phyloP scores from a whole-genome alignment of 2,113 vertebrate species.

The Irena cyanogastra region DNA sequence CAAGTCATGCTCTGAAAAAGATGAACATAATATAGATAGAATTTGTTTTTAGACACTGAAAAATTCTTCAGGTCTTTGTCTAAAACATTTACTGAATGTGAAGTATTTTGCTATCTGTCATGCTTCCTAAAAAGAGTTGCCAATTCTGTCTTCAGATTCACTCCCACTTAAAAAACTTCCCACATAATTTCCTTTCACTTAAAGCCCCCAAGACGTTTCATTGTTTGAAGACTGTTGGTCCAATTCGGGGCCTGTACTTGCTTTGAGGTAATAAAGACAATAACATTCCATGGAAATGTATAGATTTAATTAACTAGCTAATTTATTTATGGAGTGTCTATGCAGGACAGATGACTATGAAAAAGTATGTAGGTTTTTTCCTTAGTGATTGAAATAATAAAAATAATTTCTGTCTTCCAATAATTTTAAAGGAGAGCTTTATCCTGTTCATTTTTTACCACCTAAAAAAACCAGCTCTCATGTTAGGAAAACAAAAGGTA shows the following conservation, averaged over 20 bases:
- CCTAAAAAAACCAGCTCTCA: neutral
- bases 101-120: neutral
- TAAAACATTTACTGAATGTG: neutral
- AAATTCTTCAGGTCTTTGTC: neutral
- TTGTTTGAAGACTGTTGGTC: neutral
- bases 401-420: neutral
- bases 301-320: neutral
- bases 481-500: neutral
- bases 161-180: neutral
- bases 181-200: neutral
- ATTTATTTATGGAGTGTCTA: neutral
- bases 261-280: neutral
- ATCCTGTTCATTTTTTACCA: neutral
- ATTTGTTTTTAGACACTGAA: neutral
- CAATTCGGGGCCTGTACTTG: neutral
- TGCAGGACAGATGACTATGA: neutral
- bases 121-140: neutral
- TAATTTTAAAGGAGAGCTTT: neutral
- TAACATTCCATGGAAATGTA: neutral
- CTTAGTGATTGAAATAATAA: neutral
- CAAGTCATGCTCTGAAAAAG: neutral
- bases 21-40: neutral
- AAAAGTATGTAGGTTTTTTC: neutral
- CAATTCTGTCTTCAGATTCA: rapidly evolving
- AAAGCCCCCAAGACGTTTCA: neutral